Evolutionary conservation across 2,888 invertebrate species (phyloP).

Genomic region (Rotaria macrura): DNA sequence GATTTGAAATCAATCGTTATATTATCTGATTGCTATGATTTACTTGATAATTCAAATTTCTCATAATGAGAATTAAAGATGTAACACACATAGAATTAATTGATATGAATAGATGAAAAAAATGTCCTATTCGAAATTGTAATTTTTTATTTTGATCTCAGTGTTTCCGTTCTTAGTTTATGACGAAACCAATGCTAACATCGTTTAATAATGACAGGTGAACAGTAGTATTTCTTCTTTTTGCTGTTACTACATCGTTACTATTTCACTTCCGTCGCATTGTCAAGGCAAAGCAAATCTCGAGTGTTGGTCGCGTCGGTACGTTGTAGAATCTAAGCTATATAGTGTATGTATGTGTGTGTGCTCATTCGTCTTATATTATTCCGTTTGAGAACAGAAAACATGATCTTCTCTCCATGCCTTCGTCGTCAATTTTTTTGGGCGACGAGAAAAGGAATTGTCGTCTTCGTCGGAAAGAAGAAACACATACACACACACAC

Average conservation of each 20-base stretch:
- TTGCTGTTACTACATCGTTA: not conserved
- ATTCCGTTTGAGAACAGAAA: not conserved
- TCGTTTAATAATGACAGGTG: not conserved
- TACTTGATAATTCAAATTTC: not conserved
- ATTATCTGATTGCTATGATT: not conserved
- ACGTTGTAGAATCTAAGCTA: not conserved
- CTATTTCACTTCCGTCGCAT: not conserved
- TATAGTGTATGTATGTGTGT: not conserved
- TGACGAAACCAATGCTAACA: not conserved
- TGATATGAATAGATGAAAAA: no score
- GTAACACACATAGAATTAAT: no score
- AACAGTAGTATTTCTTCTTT: not conserved
- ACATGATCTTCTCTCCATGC: not conserved
- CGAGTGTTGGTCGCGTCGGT: not conserved
- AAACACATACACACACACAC: not conserved
- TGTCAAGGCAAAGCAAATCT: not conserved
- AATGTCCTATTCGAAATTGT: not conserved
- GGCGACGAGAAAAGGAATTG: conserved; percentile 2
- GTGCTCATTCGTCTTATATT: conserved; percentile 1
- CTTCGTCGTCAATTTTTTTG: not conserved
- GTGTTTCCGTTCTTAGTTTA: not conserved
- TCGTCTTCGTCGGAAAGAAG: conserved; percentile 8
- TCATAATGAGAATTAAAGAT: not conserved
- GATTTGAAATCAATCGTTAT: no score
- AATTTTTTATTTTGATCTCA: not conserved